phyloP scores from a whole-genome alignment of 2,797 vertebrate species.

The Karalla daura region DNA sequence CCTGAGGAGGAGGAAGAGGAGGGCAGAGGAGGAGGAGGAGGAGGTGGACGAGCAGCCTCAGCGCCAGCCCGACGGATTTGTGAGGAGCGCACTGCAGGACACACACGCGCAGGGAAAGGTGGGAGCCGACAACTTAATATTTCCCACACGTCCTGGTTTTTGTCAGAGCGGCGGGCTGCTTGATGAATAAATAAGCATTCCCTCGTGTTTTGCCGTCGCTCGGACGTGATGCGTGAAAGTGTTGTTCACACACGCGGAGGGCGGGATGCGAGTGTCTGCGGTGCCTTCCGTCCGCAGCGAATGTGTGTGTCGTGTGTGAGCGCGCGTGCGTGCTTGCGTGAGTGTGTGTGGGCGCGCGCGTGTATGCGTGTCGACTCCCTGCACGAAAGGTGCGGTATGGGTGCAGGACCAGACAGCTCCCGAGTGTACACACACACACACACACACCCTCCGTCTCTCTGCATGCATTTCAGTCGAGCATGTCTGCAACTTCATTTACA shows the following conservation, averaged over 20 bases:
- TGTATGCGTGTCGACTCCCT: slow-evolving; percentile 36
- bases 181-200: slow-evolving; percentile 53
- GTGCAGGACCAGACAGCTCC: slow-evolving; percentile 34
- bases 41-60: slow-evolving; percentile 46
- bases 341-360: slow-evolving; percentile 21
- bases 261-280: slow-evolving; percentile 16
- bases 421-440: too few species aligned
- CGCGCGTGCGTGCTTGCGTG: slow-evolving; percentile 37
- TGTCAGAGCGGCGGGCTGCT: slow-evolving; percentile 2
- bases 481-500: too few species aligned
- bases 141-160: slow-evolving; percentile 70
- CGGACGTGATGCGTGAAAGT: slow-evolving; percentile 12
- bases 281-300: slow-evolving; percentile 16
- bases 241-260: neutral
- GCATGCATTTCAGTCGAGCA: too few species aligned
- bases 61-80: slow-evolving; percentile 66
- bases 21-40: too few species aligned
- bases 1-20: slow-evolving; percentile 65
- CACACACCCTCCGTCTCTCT: too few species aligned
- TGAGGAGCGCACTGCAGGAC: slow-evolving; percentile 77
- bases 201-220: neutral
- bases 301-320: slow-evolving; percentile 33
- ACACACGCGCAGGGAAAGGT: slow-evolving; percentile 77
- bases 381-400: slow-evolving; percentile 75
- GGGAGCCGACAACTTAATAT: slow-evolving; percentile 71